Base-by-base conservation (phyloP, 2,113 vertebrate species). In the Athene noctua region DNA sequence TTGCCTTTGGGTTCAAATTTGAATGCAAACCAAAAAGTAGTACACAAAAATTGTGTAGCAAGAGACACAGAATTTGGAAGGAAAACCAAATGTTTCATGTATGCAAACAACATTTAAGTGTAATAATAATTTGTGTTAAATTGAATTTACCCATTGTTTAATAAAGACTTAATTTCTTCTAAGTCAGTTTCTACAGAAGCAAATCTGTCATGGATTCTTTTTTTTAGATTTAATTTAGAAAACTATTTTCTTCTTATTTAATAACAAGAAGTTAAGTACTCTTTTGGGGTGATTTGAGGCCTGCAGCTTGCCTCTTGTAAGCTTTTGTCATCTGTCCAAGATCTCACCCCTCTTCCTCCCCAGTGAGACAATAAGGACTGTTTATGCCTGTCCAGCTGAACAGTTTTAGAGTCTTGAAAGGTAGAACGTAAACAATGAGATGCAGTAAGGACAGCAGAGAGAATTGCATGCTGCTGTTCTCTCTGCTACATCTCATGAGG, bases 391-490 rank as follows among this genome's bases (percentile, higher is more conserved):
- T 34, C 77, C 73, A 87, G 55, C 81, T 87, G 59, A 90, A 42
- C 68, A 49, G 68, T 40, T 80, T 90, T 61, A 36, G 30, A 77
- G 78, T 90, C 88, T 91, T 94, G 81, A 65, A 90, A 93, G 90
- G 80, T 93, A 92, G 59, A 91, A 89, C 87, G 63, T 80, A 54
- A 78, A 78, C 88, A 86, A 93, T 80, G 87, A 89, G 49, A 17
- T 55, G 59, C 51, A 70, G 67, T 47, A 72, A 68, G 55, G 46
- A 27, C 72, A 61, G 38, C 5, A 25, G 58, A 65, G 44, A 42
- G 19, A 65, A 58, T 40, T 89, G 72, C 32, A 9, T 29, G 54
- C 66, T 87, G 16, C 44, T 68, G 20, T 92, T 75, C 38, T 88
- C 34, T 83, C 57, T 19, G 8, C 90, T 72, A 1, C n/a, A 83